Conservation (phyloP, 2,113 vertebrate species). For the Echinops telfairi region DNA sequence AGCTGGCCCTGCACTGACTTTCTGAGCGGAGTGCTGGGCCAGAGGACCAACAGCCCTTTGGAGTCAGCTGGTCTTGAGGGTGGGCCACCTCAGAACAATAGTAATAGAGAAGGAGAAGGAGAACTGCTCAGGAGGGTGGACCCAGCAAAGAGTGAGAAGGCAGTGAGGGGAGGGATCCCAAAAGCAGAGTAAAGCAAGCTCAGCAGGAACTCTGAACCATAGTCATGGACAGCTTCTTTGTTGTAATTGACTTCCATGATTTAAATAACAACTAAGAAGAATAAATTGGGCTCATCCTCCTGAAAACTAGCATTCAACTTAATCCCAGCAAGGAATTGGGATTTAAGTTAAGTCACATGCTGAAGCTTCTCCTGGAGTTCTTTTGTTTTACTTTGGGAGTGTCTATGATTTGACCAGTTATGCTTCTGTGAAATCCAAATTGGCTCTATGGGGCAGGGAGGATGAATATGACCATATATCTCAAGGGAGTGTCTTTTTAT, state of each 20-base stretch:
- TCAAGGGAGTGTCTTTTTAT: constrained; percentile 27
- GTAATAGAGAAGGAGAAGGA: background rate
- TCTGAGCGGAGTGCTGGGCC: background rate
- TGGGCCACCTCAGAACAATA: background rate
- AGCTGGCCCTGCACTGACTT: background rate
- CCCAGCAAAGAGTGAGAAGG: background rate
- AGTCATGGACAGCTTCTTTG: constrained; percentile 41
- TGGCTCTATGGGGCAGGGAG: background rate
- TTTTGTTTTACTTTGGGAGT: constrained; percentile 14
- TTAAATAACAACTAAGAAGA: background rate
- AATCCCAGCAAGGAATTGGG: constrained; percentile 20
- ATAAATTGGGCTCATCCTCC: background rate
- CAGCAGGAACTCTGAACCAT: background rate
- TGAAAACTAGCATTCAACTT: constrained; percentile 18
- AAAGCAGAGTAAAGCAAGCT: background rate
- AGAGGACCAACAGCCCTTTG: background rate
- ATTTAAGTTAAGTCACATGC: constrained; percentile 43
- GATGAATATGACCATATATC: background rate
- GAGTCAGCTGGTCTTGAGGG: background rate
- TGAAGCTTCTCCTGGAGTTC: background rate
- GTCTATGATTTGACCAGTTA: background rate
- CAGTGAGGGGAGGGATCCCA: no score
- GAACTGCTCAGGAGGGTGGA: background rate
- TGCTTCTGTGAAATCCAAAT: constrained; percentile 8
- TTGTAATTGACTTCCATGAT: background rate